A percentile compares a stretch with the other conserved stretches of the same genome.
Evolutionary conservation across 2,888 invertebrate species (phyloP).

Genomic region (Diplolepis rosae): DNA sequence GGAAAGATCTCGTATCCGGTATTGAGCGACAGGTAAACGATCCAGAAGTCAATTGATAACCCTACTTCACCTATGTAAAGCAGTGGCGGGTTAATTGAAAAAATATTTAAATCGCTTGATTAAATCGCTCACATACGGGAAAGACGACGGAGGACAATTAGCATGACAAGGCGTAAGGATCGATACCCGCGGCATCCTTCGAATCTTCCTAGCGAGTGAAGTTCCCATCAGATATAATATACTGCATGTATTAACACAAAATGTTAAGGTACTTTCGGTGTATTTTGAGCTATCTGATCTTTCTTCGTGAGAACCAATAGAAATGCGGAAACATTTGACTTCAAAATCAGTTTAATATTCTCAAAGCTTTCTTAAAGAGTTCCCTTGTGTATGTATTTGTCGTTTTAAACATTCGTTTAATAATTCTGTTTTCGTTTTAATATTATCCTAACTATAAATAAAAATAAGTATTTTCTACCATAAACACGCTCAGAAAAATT

Average conservation of each 20-base stretch:
- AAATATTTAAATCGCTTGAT: conserved; percentile 66
- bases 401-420: neutral
- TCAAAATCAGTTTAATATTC: neutral
- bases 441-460: too few relatives aligned
- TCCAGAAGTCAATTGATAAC: conserved; percentile 51
- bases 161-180: conserved; percentile 58
- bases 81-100: conserved; percentile 63
- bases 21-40: neutral
- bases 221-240: neutral
- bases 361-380: too few relatives aligned
- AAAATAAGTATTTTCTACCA: too few relatives aligned
- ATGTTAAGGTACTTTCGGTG: neutral
- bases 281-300: neutral
- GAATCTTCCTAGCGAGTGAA: neutral
- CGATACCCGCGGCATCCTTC: conserved; percentile 28
- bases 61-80: conserved; percentile 67
- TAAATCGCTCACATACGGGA: conserved; percentile 28
- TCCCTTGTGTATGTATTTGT: too few relatives aligned
- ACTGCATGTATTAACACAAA: neutral
- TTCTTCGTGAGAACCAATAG: neutral
- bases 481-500: too few relatives aligned
- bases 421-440: too few relatives aligned
- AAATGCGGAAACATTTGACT: neutral
- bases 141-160: conserved; percentile 52
- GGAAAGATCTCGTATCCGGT: neutral